Evolutionary conservation across 1,140 invertebrate species (phyloP).

Genomic region (Parapsyche elsis): DNA sequence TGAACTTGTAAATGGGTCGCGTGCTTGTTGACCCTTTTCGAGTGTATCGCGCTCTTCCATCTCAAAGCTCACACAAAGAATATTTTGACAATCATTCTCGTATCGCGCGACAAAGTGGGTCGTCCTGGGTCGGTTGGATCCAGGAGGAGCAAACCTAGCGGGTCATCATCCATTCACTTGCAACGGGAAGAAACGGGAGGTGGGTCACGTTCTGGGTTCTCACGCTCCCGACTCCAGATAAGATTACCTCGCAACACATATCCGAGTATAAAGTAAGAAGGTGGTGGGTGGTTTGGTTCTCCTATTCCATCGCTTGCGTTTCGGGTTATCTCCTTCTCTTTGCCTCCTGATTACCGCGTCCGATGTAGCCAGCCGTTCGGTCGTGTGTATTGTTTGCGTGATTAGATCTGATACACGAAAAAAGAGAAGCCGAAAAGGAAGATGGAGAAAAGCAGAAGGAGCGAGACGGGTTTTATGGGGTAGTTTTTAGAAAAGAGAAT

Average conservation of each 20-base stretch:
- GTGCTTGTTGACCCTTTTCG: slow-evolving; percentile 1
- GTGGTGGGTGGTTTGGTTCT: not conserved
- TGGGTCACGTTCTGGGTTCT: slow-evolving; percentile 50
- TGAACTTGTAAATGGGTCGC: not conserved
- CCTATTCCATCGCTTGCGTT: not conserved
- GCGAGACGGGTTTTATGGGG: not conserved
- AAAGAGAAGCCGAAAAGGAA: not conserved
- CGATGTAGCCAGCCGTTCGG: not conserved
- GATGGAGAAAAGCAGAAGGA: not conserved
- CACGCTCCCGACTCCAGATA: slow-evolving; percentile 45
- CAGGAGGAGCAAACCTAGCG: not conserved
- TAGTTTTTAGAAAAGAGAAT: no score
- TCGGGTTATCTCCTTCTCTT: not conserved
- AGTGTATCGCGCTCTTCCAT: not conserved
- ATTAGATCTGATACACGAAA: slow-evolving; percentile 33
- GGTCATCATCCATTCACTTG: slow-evolving; percentile 25
- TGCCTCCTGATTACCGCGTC: slow-evolving; percentile 34
- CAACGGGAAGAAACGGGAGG: slow-evolving; percentile 8
- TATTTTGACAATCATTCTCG: not conserved
- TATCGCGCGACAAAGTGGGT: not conserved
- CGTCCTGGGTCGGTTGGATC: not conserved
- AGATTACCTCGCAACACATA: slow-evolving; percentile 27
- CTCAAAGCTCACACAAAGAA: not conserved
- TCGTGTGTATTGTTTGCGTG: slow-evolving; percentile 35
- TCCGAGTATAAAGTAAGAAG: not conserved